phyloP scores from a whole-genome alignment of 2,797 vertebrate genomes.

The Clarias platycephalus region DNA sequence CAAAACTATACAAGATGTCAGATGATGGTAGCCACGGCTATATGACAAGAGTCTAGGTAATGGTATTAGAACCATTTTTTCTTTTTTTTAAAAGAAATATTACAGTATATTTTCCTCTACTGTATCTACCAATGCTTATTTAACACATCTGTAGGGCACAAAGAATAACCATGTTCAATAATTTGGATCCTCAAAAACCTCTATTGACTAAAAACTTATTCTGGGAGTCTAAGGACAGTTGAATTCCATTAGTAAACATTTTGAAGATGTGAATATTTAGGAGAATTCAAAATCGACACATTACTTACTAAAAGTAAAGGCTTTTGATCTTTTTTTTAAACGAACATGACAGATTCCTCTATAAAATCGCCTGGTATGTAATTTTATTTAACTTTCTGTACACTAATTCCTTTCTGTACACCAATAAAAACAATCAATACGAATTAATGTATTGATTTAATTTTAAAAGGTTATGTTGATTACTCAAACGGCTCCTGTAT shows the following conservation, averaged over 20 bases:
- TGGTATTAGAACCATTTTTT: neutral
- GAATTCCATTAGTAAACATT: neutral
- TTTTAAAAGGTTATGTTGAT: no score
- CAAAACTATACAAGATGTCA: neutral
- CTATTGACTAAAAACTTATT: neutral
- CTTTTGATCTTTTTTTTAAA: neutral
- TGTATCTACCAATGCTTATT: neutral
- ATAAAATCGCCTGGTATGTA: neutral
- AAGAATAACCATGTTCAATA: neutral
- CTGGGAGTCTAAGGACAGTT: neutral
- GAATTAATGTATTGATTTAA: no score
- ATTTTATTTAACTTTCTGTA: neutral
- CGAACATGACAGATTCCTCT: neutral
- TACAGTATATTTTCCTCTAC: neutral
- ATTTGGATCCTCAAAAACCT: no score
- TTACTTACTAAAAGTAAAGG: neutral
- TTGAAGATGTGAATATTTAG: neutral
- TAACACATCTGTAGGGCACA: neutral
- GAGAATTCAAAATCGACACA: neutral
- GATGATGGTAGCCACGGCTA: neutral
- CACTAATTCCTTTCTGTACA: neutral
- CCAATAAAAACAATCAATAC: no score
- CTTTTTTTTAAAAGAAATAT: neutral
- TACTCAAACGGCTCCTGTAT: neutral
- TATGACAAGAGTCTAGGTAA: neutral